A percentile compares a stretch with the other conserved stretches of the same genome.
These are phyloP conservation scores for Metopolophium dirhodum DNA, from an alignment of 1,140 invertebrate species.

Conservation along the genomic window DNA sequence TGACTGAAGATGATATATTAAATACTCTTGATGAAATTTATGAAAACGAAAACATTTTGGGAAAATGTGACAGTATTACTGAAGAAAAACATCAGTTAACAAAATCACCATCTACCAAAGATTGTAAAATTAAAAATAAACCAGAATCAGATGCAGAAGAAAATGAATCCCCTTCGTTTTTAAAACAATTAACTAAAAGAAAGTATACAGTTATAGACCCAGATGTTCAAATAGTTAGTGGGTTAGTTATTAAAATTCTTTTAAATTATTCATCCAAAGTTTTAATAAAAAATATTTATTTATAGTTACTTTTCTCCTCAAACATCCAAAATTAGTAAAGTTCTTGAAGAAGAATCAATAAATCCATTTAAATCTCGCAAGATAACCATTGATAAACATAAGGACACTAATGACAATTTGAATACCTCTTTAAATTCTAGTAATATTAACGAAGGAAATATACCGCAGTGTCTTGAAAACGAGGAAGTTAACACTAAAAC, in stretches of 20 bases:
- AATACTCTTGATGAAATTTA: constrained; percentile 51
- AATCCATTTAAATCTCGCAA: constrained; percentile 52
- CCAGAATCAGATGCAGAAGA: not conserved
- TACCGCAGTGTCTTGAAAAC: not conserved
- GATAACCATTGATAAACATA: not conserved
- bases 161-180: not conserved
- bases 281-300: not conserved
- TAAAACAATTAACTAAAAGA: constrained; percentile 35
- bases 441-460: not conserved
- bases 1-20: constrained; percentile 46
- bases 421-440: not conserved
- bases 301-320: constrained; percentile 31
- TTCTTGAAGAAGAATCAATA: constrained; percentile 17
- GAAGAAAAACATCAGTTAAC: not conserved
- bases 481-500: not conserved
- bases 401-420: not conserved
- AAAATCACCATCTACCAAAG: not conserved
- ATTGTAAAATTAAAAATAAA: not conserved
- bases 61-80: not conserved
- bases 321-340: not conserved
- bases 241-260: constrained; percentile 23
- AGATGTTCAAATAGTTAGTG: constrained; percentile 48
- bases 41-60: not conserved
- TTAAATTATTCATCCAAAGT: not conserved
- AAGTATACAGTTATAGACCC: constrained; percentile 37